Evolutionary conservation across 2,797 vertebrate species (phyloP).

Genomic region (Meda fulgida): DNA sequence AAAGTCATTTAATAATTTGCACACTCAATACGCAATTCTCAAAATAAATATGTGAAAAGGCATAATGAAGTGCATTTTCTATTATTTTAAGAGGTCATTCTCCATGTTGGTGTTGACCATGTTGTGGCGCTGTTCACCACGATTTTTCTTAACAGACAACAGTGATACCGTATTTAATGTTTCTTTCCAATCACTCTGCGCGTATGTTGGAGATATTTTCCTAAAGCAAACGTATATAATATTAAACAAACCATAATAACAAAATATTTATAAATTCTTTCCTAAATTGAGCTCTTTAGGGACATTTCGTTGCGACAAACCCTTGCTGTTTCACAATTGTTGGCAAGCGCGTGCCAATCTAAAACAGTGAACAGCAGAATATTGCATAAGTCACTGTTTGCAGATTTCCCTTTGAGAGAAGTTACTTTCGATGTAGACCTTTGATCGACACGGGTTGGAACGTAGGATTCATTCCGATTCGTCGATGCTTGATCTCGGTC

Average conservation of each 20-base stretch:
- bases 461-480: neutral
- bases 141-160: neutral
- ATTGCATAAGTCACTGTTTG: slow-evolving; percentile 50
- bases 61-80: neutral
- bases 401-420: slow-evolving; percentile 36
- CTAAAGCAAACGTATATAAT: neutral
- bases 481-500: neutral
- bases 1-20: neutral
- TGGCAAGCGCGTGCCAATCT: slow-evolving; percentile 26
- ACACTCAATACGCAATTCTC: neutral
- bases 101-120: slow-evolving; percentile 32
- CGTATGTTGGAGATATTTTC: neutral
- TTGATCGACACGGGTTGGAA: slow-evolving; percentile 4
- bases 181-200: slow-evolving; percentile 10
- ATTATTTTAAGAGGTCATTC: neutral
- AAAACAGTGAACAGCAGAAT: slow-evolving; percentile 32
- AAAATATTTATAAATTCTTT: neutral
- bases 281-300: neutral
- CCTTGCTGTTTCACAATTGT: slow-evolving; percentile 30
- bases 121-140: slow-evolving; percentile 57
- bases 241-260: neutral
- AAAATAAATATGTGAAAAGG: neutral
- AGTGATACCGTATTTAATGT: neutral
- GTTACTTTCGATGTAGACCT: slow-evolving; percentile 36
- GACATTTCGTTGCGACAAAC: slow-evolving; percentile 10